Percentiles rank a stretch among this genome's conserved stretches.
phyloP scores from a whole-genome alignment of 2,888 invertebrate species.

The Drosophila suboccidentalis region DNA sequence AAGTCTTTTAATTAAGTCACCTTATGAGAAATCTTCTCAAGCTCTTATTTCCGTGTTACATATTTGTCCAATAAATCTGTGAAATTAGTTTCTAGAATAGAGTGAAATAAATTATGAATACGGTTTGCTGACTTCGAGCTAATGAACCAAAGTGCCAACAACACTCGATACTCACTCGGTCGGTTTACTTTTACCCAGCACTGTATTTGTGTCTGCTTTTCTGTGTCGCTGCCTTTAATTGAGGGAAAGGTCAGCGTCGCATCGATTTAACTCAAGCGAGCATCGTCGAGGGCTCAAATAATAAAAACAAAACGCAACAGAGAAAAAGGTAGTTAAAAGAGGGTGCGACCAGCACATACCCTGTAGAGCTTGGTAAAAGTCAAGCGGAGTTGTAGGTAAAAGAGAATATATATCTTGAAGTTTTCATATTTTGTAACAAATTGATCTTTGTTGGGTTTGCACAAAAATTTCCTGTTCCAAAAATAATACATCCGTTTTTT shows the following conservation, averaged over 20 bases:
- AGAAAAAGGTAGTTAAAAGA: background rate
- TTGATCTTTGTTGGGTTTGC: too few relatives aligned
- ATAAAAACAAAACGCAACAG: constrained; percentile 30
- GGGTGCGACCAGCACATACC: constrained; percentile 14
- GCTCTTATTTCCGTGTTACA: constrained; percentile 33
- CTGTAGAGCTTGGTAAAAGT: constrained; percentile 1
- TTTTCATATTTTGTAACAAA: too few relatives aligned
- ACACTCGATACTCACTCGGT: constrained; percentile 13
- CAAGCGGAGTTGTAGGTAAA: too few relatives aligned
- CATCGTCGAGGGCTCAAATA: constrained; percentile 37
- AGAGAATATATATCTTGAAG: too few relatives aligned
- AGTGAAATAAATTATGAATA: constrained; percentile 63
- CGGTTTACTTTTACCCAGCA: constrained; percentile 55
- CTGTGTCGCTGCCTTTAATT: constrained; percentile 55
- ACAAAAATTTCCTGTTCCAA: too few relatives aligned
- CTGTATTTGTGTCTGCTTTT: constrained; percentile 30
- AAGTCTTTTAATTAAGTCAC: background rate
- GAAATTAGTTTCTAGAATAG: constrained; percentile 63
- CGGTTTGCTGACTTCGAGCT: constrained; percentile 30
- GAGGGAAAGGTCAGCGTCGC: constrained; percentile 75
- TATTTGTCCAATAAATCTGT: constrained; percentile 66
- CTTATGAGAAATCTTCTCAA: constrained; percentile 1
- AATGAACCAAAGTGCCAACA: constrained; percentile 60
- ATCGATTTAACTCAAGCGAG: constrained; percentile 68
- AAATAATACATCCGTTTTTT: too few relatives aligned